phyloP scores from a whole-genome alignment of 2,888 invertebrate genomes.

The Tinea trinotella region DNA sequence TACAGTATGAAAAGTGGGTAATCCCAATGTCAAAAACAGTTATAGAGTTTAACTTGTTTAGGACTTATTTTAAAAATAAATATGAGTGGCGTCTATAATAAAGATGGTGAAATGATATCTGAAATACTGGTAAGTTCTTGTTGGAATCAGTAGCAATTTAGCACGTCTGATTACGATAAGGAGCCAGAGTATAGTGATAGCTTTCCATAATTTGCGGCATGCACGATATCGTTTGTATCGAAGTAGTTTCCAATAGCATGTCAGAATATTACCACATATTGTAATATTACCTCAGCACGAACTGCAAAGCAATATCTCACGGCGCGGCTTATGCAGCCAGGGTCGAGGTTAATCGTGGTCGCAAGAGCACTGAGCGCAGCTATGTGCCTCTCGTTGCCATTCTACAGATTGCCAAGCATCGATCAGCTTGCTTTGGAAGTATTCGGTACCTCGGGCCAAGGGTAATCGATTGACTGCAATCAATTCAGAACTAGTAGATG shows the following conservation, averaged over 20 bases:
- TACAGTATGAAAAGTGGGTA: too few relatives aligned
- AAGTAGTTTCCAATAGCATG: conserved; percentile 6
- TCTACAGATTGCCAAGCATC: conserved; percentile 17
- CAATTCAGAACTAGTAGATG: conserved; percentile 13
- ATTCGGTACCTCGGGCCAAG: conserved; percentile 13
- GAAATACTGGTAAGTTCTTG: too few relatives aligned
- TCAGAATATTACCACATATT: conserved; percentile 5
- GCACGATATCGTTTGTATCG: conserved; percentile 6
- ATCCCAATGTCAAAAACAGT: too few relatives aligned
- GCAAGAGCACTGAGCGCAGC: conserved; percentile 2
- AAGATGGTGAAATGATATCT: too few relatives aligned
- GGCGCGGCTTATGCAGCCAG: conserved; percentile 18
- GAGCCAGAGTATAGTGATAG: background rate
- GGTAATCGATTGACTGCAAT: conserved; percentile 18
- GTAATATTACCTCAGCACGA: conserved; percentile 17
- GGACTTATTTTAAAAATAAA: too few relatives aligned
- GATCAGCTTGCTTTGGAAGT: conserved; percentile 13
- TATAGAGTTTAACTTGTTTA: too few relatives aligned
- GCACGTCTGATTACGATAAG: conserved; percentile 4
- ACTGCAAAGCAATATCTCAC: conserved; percentile 20
- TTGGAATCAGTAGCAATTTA: background rate
- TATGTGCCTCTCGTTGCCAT: conserved; percentile 17
- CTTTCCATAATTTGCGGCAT: background rate
- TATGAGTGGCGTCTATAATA: too few relatives aligned
- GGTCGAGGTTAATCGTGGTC: conserved; percentile 20